phyloP scores from a whole-genome alignment of 2,888 invertebrate species.

The Hymenopus coronatus region DNA sequence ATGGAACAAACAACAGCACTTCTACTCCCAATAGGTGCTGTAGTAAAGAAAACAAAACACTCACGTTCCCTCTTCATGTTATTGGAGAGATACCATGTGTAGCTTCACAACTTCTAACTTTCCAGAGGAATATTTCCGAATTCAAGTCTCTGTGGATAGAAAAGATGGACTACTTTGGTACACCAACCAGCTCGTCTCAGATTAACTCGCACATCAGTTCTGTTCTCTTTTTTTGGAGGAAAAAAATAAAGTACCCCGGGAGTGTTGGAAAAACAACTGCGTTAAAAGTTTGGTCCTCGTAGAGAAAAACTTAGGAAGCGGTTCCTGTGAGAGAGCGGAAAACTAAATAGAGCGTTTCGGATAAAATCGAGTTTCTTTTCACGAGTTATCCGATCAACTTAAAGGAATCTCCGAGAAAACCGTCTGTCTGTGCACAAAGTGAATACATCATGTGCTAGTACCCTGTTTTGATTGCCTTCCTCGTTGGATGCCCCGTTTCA shows the following conservation, averaged over 20 bases:
- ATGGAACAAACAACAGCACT: too few species aligned
- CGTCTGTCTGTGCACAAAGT: not conserved
- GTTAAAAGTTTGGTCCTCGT: not conserved
- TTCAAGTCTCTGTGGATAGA: not conserved
- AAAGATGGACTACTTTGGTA: not conserved
- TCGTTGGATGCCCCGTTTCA: not conserved
- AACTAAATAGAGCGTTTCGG: constrained; percentile 21
- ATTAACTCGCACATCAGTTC: not conserved
- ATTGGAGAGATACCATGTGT: not conserved
- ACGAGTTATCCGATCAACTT: constrained; percentile 2
- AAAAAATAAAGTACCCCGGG: not conserved
- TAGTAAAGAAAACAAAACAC: too few species aligned
- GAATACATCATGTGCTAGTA: not conserved
- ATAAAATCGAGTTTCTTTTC: constrained; percentile 24
- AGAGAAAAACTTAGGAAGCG: not conserved
- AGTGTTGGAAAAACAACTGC: not conserved
- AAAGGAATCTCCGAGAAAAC: not conserved
- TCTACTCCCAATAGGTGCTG: too few species aligned
- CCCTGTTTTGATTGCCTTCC: not conserved
- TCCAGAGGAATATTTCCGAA: not conserved
- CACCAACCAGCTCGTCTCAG: not conserved
- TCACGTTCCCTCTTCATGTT: not conserved
- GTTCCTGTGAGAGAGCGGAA: not conserved
- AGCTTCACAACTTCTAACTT: not conserved
- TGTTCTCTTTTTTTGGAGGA: not conserved